Percentiles rank a stretch among this genome's conserved stretches.
Evolutionary conservation across 2,888 invertebrate genomes (phyloP).

Genomic region (Morpho deidamia): DNA sequence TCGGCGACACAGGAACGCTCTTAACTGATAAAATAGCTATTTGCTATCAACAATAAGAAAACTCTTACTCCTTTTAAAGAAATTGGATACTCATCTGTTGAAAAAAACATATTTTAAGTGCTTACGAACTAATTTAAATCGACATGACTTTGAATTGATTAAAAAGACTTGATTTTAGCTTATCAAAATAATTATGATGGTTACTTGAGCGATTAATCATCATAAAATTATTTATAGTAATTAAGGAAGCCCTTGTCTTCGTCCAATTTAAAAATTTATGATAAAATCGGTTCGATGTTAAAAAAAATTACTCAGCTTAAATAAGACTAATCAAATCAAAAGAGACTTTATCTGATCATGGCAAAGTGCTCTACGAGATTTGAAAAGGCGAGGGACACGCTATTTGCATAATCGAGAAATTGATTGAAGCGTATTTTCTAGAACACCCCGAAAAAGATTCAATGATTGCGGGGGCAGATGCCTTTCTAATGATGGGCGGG

Average conservation of each 20-base stretch:
- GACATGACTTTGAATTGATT: no score
- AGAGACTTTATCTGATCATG: conserved; percentile 48
- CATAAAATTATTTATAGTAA: no score
- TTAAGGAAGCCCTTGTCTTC: neutral
- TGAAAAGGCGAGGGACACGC: conserved; percentile 46
- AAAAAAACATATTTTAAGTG: no score
- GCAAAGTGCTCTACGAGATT: conserved; percentile 39
- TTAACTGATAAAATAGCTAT: conserved; percentile 32
- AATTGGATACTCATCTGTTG: neutral
- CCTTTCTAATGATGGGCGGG: conserved; percentile 51
- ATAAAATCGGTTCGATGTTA: neutral
- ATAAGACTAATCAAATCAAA: conserved; percentile 49
- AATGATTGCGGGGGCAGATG: conserved; percentile 55
- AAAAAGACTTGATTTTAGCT: no score
- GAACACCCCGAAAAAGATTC: conserved; percentile 50
- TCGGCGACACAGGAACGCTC: conserved; percentile 50
- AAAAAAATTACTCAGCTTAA: conserved; percentile 42
- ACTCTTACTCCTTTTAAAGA: neutral
- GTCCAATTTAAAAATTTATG: no score
- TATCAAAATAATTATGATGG: no score
- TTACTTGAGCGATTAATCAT: no score
- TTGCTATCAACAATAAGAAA: neutral
- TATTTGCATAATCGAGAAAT: conserved; percentile 71
- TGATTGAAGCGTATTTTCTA: conserved; percentile 66
- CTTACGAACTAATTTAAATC: no score